These are phyloP conservation scores for Acleris literana DNA, from an alignment of 2,888 invertebrate species.

Conservation along the genomic window DNA sequence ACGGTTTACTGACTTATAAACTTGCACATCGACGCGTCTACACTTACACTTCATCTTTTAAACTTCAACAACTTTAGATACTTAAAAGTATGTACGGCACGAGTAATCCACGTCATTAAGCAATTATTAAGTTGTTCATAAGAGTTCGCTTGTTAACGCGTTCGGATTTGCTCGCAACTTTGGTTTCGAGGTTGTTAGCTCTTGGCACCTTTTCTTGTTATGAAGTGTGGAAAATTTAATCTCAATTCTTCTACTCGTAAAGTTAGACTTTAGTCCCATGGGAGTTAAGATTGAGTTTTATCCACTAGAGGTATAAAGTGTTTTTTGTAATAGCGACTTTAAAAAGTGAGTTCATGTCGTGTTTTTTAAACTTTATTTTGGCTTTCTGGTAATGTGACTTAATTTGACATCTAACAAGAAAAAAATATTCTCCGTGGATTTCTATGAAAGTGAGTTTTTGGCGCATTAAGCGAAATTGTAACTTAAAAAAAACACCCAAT, in stretches of 20 bases:
- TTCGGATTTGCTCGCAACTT: conserved; percentile 3
- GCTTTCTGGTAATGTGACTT: too few species aligned
- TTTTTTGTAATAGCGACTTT: too few species aligned
- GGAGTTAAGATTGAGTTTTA: too few species aligned
- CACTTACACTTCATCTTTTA: neutral
- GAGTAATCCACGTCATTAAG: conserved; percentile 55
- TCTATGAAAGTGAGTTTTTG: too few species aligned
- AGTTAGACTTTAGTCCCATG: too few species aligned
- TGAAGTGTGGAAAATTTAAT: neutral
- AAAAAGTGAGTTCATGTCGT: too few species aligned
- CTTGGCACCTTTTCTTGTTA: conserved; percentile 3
- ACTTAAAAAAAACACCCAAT: too few species aligned
- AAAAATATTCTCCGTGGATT: too few species aligned
- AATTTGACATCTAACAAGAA: too few species aligned
- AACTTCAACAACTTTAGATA: conserved; percentile 9
- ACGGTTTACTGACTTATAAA: neutral
- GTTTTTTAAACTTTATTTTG: too few species aligned
- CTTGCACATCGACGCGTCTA: conserved; percentile 3
- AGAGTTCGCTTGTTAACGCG: conserved; percentile 12
- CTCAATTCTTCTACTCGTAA: neutral
- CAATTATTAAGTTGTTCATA: conserved; percentile 43
- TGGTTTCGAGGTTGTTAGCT: neutral
- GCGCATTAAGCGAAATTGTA: too few species aligned
- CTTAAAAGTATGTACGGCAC: conserved; percentile 13
- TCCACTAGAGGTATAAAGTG: too few species aligned